These are phyloP conservation scores for Trichogramma dendrolimi DNA, from an alignment of 2,888 invertebrate species.

Conservation along the genomic window DNA sequence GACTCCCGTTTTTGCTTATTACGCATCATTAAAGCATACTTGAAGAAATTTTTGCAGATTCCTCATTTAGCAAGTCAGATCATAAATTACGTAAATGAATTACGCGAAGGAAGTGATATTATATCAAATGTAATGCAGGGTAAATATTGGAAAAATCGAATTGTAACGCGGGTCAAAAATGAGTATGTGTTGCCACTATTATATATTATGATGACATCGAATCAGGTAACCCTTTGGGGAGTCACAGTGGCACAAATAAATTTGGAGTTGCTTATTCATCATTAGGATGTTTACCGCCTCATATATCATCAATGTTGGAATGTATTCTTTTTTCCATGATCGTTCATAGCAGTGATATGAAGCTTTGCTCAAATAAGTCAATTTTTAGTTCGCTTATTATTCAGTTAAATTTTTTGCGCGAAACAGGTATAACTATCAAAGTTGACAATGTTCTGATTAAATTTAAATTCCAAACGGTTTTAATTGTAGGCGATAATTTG, in stretches of 20 bases:
- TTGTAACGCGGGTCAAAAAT: conserved; percentile 13
- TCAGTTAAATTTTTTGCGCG: conserved; percentile 33
- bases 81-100: conserved; percentile 22
- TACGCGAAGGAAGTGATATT: conserved; percentile 17
- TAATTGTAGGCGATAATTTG: no score
- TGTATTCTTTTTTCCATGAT: conserved; percentile 35
- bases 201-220: conserved; percentile 31
- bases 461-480: conserved; percentile 24
- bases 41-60: conserved; percentile 30
- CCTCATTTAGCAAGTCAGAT: conserved; percentile 29
- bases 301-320: conserved; percentile 27
- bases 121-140: conserved; percentile 26
- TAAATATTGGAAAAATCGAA: conserved; percentile 26
- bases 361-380: conserved; percentile 32
- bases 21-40: conserved; percentile 15
- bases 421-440: no score
- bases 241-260: conserved; percentile 27
- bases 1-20: conserved; percentile 15
- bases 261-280: conserved; percentile 27
- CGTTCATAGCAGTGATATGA: conserved; percentile 33
- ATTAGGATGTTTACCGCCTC: conserved; percentile 28
- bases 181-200: conserved; percentile 25
- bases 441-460: conserved; percentile 20
- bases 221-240: conserved; percentile 28
- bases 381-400: conserved; percentile 33